Percentiles rank a stretch among this genome's conserved stretches.
These are phyloP conservation scores for Teleogryllus oceanicus DNA, from an alignment of 2,888 invertebrate species.

Conservation along the genomic window DNA sequence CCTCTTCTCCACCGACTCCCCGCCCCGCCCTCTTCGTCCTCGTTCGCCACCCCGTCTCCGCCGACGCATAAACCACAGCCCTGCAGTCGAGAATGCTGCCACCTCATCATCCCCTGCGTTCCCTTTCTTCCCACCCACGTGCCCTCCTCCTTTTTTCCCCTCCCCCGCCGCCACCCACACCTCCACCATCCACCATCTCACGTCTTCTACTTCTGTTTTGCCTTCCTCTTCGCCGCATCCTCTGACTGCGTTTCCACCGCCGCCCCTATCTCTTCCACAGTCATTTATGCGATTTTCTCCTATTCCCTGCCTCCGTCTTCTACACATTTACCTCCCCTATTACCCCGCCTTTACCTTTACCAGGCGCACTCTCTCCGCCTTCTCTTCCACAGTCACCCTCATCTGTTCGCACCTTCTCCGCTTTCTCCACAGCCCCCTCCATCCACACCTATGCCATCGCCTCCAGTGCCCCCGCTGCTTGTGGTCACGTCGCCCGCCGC, in stretches of 20 bases:
- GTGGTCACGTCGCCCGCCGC: too few species aligned
- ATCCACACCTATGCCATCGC: too few species aligned
- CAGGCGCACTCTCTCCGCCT: neutral
- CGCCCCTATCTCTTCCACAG: neutral
- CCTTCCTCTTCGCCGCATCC: neutral
- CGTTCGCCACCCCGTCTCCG: too few species aligned
- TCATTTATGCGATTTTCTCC: neutral
- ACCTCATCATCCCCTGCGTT: too few species aligned
- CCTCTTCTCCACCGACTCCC: too few species aligned
- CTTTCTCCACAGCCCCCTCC: neutral
- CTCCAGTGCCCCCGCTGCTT: neutral
- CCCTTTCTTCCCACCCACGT: too few species aligned
- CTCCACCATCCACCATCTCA: neutral
- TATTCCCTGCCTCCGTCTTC: neutral
- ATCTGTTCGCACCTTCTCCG: neutral
- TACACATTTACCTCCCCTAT: too few species aligned
- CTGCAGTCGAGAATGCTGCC: too few species aligned
- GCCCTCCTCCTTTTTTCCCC: neutral
- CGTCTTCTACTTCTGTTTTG: neutral
- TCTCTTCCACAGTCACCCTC: too few species aligned
- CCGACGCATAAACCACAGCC: too few species aligned
- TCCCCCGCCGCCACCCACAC: neutral
- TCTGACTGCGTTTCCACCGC: neutral
- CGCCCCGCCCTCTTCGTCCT: too few species aligned
- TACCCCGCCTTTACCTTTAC: too few species aligned